A percentile compares a stretch with the other conserved stretches of the same genome.
Evolutionary conservation across 1,140 invertebrate species (phyloP).

Genomic region (Cylas formicarius): DNA sequence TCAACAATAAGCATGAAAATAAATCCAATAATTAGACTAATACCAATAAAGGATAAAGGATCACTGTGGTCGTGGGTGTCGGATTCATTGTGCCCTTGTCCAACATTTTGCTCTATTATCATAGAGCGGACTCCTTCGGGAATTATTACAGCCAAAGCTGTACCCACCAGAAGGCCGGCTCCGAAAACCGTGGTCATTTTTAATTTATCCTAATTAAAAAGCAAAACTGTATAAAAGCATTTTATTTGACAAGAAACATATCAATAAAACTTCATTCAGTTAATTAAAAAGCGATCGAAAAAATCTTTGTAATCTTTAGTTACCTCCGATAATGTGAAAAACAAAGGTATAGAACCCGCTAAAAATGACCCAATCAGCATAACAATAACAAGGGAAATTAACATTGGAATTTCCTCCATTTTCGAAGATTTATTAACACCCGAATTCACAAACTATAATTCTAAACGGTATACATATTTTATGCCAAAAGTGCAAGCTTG

Average conservation of each 20-base stretch:
- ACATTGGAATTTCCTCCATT: constrained; percentile 78
- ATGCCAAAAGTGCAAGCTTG: background rate
- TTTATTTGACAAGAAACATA: constrained; percentile 7
- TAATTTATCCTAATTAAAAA: constrained; percentile 79
- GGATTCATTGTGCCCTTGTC: constrained; percentile 21
- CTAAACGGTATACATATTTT: background rate
- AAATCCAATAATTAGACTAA: constrained; percentile 70
- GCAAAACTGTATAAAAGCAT: constrained; percentile 20
- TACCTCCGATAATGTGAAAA: constrained; percentile 92
- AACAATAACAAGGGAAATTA: constrained; percentile 74
- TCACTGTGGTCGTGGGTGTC: constrained; percentile 37
- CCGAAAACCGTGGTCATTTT: constrained; percentile 91
- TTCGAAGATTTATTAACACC: constrained; percentile 21
- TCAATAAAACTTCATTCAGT: background rate
- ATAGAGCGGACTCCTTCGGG: constrained; percentile 94
- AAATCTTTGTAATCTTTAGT: constrained; percentile 17
- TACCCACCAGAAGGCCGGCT: constrained; percentile 95
- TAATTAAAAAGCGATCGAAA: background rate
- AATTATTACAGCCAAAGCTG: constrained; percentile 95
- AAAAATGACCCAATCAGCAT: constrained; percentile 95
- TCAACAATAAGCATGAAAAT: constrained; percentile 97
- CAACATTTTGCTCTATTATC: constrained; percentile 20
- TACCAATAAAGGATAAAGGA: constrained; percentile 54
- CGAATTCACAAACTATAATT: background rate
- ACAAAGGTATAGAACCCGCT: constrained; percentile 86